Conservation (phyloP, 2,113 vertebrate genomes). For the Protobothrops flavoviridis region DNA sequence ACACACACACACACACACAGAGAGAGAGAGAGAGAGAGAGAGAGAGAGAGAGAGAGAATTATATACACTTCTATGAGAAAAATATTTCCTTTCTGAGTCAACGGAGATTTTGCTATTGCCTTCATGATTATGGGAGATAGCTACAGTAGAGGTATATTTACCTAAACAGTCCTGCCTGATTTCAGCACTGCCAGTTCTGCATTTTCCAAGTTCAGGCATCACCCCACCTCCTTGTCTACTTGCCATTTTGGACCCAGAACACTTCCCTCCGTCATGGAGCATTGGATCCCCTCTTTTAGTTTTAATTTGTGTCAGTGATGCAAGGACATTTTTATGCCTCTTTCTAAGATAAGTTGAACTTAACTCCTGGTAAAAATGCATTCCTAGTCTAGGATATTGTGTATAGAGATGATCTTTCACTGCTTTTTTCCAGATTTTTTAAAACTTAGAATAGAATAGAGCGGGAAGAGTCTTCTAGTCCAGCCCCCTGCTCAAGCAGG, state of each 20-base stretch:
- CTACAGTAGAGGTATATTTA: not conserved
- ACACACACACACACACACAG: not conserved
- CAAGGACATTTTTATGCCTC: no score
- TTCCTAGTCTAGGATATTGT: not conserved
- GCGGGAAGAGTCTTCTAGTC: no score
- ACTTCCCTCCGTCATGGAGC: not conserved
- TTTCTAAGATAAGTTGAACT: not conserved
- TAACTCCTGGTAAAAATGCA: not conserved
- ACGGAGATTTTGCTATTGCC: not conserved
- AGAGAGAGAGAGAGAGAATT: not conserved
- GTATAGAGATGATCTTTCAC: not conserved
- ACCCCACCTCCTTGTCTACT: not conserved
- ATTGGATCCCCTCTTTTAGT: not conserved
- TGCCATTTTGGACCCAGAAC: not conserved
- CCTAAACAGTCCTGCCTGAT: not conserved
- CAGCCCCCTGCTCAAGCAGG: no score
- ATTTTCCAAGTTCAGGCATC: not conserved
- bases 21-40: no score
- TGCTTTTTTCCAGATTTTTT: not conserved
- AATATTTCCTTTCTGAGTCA: not conserved
- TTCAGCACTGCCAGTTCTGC: not conserved
- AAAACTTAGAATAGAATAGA: not conserved
- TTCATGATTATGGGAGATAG: not conserved
- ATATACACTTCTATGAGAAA: not conserved
- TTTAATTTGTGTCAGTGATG: not conserved